These are phyloP conservation scores for Macrophya annulata DNA, from an alignment of 2,888 invertebrate genomes.

Conservation along the genomic window DNA sequence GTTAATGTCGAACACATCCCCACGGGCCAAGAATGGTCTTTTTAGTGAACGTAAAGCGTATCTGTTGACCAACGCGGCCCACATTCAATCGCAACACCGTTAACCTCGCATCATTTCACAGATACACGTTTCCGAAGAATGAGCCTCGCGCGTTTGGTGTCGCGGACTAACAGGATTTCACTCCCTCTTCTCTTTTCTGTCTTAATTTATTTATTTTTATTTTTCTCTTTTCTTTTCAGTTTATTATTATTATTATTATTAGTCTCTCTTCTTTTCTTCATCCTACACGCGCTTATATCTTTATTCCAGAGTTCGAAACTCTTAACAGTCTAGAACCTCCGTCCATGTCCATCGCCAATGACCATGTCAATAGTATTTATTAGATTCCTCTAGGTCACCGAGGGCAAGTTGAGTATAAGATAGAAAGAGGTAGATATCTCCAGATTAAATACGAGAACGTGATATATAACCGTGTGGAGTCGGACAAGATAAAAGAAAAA, in stretches of 20 bases:
- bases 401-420: neutral
- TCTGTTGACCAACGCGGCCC: constrained; percentile 49
- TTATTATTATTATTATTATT: neutral
- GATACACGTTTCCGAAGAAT: constrained; percentile 47
- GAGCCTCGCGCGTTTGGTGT: constrained; percentile 26
- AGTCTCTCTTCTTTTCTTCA: neutral
- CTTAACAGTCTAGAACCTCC: neutral
- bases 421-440: neutral
- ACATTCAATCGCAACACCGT: constrained; percentile 51
- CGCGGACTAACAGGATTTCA: constrained; percentile 52
- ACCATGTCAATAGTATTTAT: constrained; percentile 9
- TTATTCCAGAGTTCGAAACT: neutral
- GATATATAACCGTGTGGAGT: constrained; percentile 8
- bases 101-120: constrained; percentile 53
- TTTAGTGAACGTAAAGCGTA: constrained; percentile 10
- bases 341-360: neutral
- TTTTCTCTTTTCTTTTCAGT: neutral
- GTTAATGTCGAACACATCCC: constrained; percentile 18
- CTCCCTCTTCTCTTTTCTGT: neutral
- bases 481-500: neutral
- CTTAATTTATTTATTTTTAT: neutral
- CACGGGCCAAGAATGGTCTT: neutral
- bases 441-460: neutral
- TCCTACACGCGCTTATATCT: neutral
- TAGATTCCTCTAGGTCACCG: neutral